phyloP scores from a whole-genome alignment of 2,888 invertebrate species.

The Brassicogethes aeneus region DNA sequence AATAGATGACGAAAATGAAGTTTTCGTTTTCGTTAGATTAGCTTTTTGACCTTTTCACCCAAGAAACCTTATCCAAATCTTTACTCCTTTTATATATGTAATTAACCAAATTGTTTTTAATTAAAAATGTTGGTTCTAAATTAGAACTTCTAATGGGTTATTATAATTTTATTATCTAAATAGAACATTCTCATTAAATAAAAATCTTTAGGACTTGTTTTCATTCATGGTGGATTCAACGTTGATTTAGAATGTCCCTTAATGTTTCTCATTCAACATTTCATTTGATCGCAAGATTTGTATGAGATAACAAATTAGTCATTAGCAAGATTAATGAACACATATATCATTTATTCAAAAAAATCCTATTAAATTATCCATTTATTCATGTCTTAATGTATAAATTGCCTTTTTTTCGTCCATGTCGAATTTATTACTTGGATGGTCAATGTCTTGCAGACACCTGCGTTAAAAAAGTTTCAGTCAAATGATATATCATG shows the following conservation, averaged over 20 bases:
- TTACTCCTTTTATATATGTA: too few relatives aligned
- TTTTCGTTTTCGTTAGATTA: too few relatives aligned
- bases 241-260: not conserved
- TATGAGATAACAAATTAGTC: not conserved
- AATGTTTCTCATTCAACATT: not conserved
- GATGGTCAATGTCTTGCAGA: slow-evolving; percentile 7
- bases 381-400: not conserved
- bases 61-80: too few relatives aligned
- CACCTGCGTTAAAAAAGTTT: slow-evolving; percentile 21
- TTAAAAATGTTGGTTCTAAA: too few relatives aligned
- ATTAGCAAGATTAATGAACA: not conserved
- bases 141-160: too few relatives aligned
- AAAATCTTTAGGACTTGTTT: too few relatives aligned
- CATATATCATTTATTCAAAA: not conserved
- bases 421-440: slow-evolving; percentile 9
- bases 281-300: not conserved
- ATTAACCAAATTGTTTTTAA: too few relatives aligned
- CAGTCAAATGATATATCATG: slow-evolving; percentile 22
- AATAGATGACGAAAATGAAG: too few relatives aligned
- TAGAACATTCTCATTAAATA: too few relatives aligned
- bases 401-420: slow-evolving; percentile 1
- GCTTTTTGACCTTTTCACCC: too few relatives aligned
- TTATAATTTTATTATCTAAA: too few relatives aligned
- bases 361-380: not conserved
- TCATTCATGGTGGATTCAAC: too few relatives aligned